phyloP scores from a whole-genome alignment of 2,888 invertebrate genomes.

The Catocala sponsa region DNA sequence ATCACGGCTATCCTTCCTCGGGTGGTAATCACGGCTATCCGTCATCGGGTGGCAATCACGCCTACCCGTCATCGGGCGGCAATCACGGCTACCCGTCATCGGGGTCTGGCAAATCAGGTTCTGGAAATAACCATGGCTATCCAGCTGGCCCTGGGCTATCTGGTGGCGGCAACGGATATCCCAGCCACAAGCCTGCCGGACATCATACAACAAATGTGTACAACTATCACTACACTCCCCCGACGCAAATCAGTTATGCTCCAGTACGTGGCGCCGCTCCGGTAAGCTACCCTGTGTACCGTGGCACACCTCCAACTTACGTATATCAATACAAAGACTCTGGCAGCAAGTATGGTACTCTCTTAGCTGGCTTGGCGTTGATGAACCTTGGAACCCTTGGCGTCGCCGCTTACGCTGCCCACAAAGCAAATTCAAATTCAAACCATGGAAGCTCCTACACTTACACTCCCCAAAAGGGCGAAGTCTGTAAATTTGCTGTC shows the following conservation, averaged over 20 bases:
- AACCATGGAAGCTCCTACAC: constrained; percentile 30
- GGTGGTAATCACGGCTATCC: constrained; percentile 52
- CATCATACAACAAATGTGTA: constrained; percentile 64
- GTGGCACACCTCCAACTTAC: constrained; percentile 73
- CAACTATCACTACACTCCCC: constrained; percentile 77
- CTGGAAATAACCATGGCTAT: constrained; percentile 32
- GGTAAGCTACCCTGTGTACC: constrained; percentile 75
- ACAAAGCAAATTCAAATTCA: constrained; percentile 41
- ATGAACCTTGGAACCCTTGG: constrained; percentile 78
- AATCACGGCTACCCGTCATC: constrained; percentile 53
- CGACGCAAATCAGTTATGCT: constrained; percentile 73
- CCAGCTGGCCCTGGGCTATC: constrained; percentile 46
- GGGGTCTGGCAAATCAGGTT: constrained; percentile 28
- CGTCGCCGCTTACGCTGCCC: constrained; percentile 63
- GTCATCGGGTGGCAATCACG: constrained; percentile 51
- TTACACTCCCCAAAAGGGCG: constrained; percentile 72
- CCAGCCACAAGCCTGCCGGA: constrained; percentile 33
- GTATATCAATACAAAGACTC: constrained; percentile 80
- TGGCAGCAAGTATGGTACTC: constrained; percentile 79
- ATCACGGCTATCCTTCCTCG: constrained; percentile 41
- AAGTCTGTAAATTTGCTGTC: constrained; percentile 78
- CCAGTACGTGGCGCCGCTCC: constrained; percentile 67
- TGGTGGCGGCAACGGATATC: constrained; percentile 39
- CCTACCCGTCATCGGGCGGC: constrained; percentile 51
- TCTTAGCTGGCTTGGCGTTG: constrained; percentile 76